A percentile compares a stretch with the other conserved stretches of the same genome.
Conservation (phyloP, 1,140 invertebrate species). For the Ptiloglossa arizonensis region DNA sequence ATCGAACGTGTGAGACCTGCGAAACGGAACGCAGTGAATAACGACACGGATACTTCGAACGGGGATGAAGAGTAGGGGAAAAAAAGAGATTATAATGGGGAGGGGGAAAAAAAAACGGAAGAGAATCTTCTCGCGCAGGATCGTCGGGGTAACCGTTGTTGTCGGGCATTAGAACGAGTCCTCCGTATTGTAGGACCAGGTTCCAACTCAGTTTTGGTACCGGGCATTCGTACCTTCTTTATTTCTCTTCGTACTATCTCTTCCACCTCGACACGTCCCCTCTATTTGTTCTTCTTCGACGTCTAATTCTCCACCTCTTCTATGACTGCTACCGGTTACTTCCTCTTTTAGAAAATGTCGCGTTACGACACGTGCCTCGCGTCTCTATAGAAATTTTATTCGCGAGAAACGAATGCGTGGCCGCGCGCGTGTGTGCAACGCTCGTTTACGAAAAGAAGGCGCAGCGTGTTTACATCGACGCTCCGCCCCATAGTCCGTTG, state of each 20-base stretch:
- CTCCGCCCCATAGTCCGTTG: too few species aligned
- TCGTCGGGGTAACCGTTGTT: slow-evolving; percentile 47
- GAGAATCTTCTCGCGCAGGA: slow-evolving; percentile 30
- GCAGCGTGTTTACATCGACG: too few species aligned
- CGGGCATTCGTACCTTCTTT: slow-evolving; percentile 60
- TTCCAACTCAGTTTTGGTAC: slow-evolving; percentile 45
- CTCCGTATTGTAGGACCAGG: slow-evolving; percentile 45
- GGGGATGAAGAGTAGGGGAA: slow-evolving; percentile 13
- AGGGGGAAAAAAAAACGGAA: slow-evolving; percentile 14
- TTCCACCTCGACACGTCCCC: slow-evolving; percentile 5
- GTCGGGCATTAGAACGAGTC: slow-evolving; percentile 61
- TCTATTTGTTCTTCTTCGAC: slow-evolving; percentile 2
- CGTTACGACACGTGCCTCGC: slow-evolving; percentile 36
- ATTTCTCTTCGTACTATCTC: slow-evolving; percentile 17
- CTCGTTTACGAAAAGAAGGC: too few species aligned
- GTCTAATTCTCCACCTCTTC: neutral
- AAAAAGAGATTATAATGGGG: neutral
- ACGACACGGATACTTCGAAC: slow-evolving; percentile 18
- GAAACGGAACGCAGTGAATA: slow-evolving; percentile 12
- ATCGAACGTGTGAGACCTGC: slow-evolving; percentile 16
- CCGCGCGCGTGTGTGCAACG: too few species aligned
- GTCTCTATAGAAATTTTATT: slow-evolving; percentile 47
- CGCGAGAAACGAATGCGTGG: too few species aligned
- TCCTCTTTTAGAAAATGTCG: slow-evolving; percentile 53
- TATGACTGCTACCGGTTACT: slow-evolving; percentile 1